phyloP scores from a whole-genome alignment of 2,888 invertebrate genomes.

The Timandra comae region DNA sequence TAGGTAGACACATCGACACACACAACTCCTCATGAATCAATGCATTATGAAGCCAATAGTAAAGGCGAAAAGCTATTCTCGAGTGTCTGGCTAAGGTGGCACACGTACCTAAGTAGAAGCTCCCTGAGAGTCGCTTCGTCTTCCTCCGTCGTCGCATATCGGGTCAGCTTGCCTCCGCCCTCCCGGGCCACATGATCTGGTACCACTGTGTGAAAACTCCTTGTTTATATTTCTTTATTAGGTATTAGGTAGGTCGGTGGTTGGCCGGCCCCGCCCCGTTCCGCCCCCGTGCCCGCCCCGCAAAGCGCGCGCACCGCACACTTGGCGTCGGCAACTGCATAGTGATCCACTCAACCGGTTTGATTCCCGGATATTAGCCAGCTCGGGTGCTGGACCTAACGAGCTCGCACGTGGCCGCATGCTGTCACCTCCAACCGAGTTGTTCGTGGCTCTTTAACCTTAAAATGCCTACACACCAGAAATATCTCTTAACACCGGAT shows the following conservation, averaged over 20 bases:
- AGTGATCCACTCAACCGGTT: too few species aligned
- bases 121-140: constrained; percentile 96
- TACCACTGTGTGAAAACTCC: constrained; percentile 72
- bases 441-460: constrained; percentile 28
- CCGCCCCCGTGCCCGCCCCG: background rate
- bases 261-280: background rate
- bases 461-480: constrained; percentile 34
- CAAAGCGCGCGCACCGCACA: background rate
- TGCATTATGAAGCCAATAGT: constrained; percentile 59
- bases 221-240: constrained; percentile 46
- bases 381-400: too few species aligned
- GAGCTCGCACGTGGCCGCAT: too few species aligned
- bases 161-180: constrained; percentile 80
- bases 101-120: constrained; percentile 92
- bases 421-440: background rate
- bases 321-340: background rate
- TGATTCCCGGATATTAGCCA: too few species aligned
- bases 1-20: constrained; percentile 29
- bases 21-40: constrained; percentile 36
- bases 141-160: constrained; percentile 90
- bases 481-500: constrained; percentile 34
- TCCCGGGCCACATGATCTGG: constrained; percentile 75
- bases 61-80: constrained; percentile 61
- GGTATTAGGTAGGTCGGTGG: constrained; percentile 6
- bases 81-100: constrained; percentile 45